Evolutionary conservation across 1,140 invertebrate genomes (phyloP).

Genomic region (Araneus ventricosus): DNA sequence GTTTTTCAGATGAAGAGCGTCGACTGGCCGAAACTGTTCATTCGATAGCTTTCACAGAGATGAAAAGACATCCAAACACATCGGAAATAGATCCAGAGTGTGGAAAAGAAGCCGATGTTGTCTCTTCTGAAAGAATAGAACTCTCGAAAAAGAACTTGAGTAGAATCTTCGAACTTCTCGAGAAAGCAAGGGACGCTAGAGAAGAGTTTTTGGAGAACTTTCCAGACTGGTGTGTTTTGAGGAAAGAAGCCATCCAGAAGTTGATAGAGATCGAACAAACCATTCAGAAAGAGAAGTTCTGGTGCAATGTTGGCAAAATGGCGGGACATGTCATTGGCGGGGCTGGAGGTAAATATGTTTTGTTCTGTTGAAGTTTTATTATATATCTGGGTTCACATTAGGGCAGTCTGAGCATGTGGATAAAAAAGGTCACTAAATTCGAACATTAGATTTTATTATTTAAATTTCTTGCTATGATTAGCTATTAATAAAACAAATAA

Average conservation of each 20-base stretch:
- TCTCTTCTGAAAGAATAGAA: not conserved
- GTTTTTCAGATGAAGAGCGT: not conserved
- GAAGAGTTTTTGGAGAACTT: not conserved
- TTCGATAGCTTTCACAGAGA: too few relatives aligned
- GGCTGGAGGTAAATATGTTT: not conserved
- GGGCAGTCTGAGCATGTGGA: not conserved
- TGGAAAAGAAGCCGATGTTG: not conserved
- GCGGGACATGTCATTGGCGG: not conserved
- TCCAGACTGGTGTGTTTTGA: not conserved
- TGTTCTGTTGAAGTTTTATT: not conserved
- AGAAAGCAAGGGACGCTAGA: not conserved
- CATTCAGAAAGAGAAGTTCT: not conserved
- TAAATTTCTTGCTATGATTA: too few relatives aligned
- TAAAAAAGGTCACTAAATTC: not conserved
- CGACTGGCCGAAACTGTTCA: too few relatives aligned
- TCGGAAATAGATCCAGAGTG: not conserved
- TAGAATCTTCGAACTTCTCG: not conserved
- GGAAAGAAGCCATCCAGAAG: not conserved
- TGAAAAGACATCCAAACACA: too few relatives aligned
- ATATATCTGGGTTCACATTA: not conserved
- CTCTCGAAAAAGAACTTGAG: not conserved
- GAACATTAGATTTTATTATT: too few relatives aligned
- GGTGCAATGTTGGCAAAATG: not conserved
- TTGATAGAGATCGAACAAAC: not conserved
- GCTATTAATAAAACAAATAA: too few relatives aligned